Evolutionary conservation across 1,140 invertebrate species (phyloP).

Genomic region (Gonioctena quinquepunctata): DNA sequence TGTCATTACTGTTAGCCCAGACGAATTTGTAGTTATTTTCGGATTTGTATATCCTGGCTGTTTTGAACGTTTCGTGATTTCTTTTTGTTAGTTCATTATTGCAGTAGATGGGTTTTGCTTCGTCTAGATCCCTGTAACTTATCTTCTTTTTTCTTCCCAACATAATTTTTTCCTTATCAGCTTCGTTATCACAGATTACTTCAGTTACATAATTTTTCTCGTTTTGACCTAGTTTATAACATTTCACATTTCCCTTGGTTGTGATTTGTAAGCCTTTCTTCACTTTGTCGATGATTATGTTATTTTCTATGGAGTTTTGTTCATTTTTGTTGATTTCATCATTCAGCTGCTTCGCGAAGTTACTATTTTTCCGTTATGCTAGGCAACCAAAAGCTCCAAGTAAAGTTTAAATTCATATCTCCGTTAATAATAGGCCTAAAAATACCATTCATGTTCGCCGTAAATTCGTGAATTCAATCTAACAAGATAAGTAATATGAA

Average conservation of each 20-base stretch:
- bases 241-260: neutral
- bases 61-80: constrained; percentile 9
- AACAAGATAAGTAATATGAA: no score
- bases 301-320: neutral
- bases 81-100: constrained; percentile 6
- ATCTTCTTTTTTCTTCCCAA: neutral
- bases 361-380: no score
- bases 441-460: no score
- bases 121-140: neutral
- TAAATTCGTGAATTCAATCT: no score
- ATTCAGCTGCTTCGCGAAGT: constrained; percentile 17
- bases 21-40: constrained; percentile 16
- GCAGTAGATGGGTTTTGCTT: neutral
- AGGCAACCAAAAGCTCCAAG: no score
- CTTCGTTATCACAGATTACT: neutral
- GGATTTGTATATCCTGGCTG: constrained; percentile 4
- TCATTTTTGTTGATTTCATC: constrained; percentile 1
- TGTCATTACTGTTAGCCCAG: constrained; percentile 5
- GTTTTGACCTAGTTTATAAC: neutral
- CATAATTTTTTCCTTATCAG: neutral
- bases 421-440: no score
- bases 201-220: neutral
- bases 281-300: neutral
- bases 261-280: neutral
- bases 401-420: no score